Conservation (phyloP, 23 tunicate genomes). For the Styela clava region DNA sequence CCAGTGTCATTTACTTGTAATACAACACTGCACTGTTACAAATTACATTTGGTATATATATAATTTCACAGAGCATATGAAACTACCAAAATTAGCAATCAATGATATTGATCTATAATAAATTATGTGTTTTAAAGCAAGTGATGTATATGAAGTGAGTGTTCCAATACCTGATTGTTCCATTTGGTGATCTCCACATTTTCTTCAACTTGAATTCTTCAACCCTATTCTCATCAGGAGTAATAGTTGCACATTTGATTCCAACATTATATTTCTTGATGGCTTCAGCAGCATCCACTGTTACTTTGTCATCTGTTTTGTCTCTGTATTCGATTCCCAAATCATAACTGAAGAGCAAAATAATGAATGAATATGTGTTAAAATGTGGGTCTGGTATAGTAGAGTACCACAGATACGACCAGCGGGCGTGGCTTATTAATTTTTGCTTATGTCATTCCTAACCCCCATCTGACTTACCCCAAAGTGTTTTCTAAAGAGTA, state of each 20-base stretch:
- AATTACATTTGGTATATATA: no score
- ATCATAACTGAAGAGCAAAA: constrained; percentile 49
- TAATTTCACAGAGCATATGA: no score
- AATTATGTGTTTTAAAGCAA: no score
- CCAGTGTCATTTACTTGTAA: no score
- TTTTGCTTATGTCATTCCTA: no score
- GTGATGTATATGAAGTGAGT: no score
- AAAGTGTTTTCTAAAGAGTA: no score
- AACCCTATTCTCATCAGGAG: constrained; percentile 96
- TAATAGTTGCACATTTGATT: constrained; percentile 95
- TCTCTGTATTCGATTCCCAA: constrained; percentile 79
- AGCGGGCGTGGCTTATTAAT: no score
- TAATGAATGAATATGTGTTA: neutral
- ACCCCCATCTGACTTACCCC: neutral
- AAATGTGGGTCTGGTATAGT: neutral
- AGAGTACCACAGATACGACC: no score
- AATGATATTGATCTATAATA: no score
- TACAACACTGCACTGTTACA: no score
- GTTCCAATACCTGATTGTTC: constrained; percentile 85
- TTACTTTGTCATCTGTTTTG: constrained; percentile 86
- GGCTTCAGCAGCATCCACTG: constrained; percentile 92
- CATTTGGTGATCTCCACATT: constrained; percentile 98
- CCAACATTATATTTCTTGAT: constrained; percentile 86
- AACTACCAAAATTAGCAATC: no score
- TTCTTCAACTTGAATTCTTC: constrained; percentile 84